Evolutionary conservation across 2,113 vertebrate species (phyloP).

Genomic region (Cryptotis parvus): DNA sequence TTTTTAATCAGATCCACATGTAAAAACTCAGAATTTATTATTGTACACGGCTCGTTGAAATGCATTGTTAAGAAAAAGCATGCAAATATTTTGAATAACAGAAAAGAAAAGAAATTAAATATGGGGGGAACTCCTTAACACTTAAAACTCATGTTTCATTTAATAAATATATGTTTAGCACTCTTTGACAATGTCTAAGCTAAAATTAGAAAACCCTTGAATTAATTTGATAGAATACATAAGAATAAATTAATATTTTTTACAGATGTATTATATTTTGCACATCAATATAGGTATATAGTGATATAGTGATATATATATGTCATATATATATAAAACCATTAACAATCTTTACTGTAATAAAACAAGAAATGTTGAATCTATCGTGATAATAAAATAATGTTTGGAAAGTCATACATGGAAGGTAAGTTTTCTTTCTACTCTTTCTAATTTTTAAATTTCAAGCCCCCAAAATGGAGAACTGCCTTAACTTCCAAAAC

Average conservation of each 20-base stretch:
- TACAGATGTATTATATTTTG: neutral
- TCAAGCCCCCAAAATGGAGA: no score
- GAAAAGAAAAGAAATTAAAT: constrained; percentile 17
- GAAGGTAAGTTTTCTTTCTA: neutral
- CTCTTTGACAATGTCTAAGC: constrained; percentile 8
- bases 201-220: neutral
- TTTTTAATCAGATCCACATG: neutral
- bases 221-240: neutral
- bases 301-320: no score
- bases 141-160: neutral
- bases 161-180: constrained; percentile 27
- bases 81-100: constrained; percentile 50
- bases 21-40: constrained; percentile 28
- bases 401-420: neutral
- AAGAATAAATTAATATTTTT: neutral
- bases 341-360: neutral
- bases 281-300: neutral
- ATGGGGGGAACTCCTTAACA: constrained; percentile 17
- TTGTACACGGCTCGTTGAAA: neutral
- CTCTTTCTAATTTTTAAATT: no score
- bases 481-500: no score
- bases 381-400: neutral
- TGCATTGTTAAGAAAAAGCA: constrained; percentile 12
- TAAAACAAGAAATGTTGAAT: neutral
- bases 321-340: neutral